Conservation (phyloP, 2,888 invertebrate species). For the Leucophenga montana region DNA sequence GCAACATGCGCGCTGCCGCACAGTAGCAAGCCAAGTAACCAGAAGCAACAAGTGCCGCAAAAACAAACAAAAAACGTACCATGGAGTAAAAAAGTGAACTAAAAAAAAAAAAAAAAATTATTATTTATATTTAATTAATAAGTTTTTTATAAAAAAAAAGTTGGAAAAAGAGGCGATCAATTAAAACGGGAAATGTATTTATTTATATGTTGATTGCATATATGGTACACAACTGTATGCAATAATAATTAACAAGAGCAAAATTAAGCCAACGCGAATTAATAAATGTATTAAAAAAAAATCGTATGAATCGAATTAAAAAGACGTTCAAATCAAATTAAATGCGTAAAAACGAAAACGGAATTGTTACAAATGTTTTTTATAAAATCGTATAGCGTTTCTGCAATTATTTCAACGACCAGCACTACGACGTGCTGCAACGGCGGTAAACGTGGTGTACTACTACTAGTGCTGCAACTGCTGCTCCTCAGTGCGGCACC, state of each 20-base stretch:
- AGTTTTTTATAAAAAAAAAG: conserved; percentile 16
- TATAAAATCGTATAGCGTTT: conserved; percentile 51
- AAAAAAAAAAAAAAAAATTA: conserved; percentile 29
- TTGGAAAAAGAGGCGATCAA: conserved; percentile 40
- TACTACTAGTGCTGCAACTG: conserved; percentile 34
- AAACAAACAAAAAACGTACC: background rate
- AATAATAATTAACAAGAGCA: background rate
- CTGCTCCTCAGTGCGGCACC: conserved; percentile 41
- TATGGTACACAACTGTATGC: conserved; percentile 3
- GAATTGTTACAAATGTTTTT: conserved; percentile 59
- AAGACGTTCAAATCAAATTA: conserved; percentile 41
- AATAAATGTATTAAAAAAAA: conserved; percentile 4
- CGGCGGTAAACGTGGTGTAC: background rate
- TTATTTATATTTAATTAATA: background rate
- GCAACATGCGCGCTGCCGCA: conserved; percentile 60
- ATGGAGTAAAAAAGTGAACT: background rate
- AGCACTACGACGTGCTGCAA: conserved; percentile 20
- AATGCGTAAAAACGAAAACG: conserved; percentile 49
- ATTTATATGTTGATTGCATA: conserved; percentile 23
- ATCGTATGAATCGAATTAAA: background rate
- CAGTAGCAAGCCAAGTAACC: conserved; percentile 45
- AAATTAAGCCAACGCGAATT: conserved; percentile 28
- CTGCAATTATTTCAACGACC: conserved; percentile 44
- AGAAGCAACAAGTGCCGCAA: conserved; percentile 43
- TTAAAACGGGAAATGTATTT: conserved; percentile 27